Conservation (phyloP, 2,113 vertebrate species). For the Cyanoliseus patagonus region DNA sequence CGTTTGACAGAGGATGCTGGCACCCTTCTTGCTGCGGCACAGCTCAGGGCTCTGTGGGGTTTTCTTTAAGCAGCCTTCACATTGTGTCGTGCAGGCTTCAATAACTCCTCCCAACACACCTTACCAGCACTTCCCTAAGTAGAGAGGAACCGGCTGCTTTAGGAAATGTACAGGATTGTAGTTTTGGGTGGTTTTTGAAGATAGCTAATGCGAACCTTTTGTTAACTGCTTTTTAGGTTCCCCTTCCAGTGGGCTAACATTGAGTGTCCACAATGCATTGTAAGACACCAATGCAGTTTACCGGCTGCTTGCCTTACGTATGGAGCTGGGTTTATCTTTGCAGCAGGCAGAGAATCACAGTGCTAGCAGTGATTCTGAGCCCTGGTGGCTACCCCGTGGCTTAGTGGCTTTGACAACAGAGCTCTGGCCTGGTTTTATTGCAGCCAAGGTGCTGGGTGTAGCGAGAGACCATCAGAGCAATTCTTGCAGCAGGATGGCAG, state of each 20-base stretch:
- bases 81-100: not conserved
- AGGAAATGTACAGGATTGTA: not conserved
- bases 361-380: not conserved
- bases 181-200: not conserved
- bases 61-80: not conserved
- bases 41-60: accelerated
- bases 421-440: not conserved
- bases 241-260: not conserved
- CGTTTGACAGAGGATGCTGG: not conserved
- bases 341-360: not conserved
- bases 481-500: not conserved
- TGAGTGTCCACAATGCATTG: accelerated
- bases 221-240: not conserved
- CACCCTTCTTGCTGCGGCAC: accelerated
- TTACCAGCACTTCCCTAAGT: not conserved
- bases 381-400: not conserved
- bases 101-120: not conserved
- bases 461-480: not conserved
- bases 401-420: not conserved
- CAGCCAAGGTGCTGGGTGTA: not conserved
- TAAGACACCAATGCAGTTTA: not conserved
- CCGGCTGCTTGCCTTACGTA: not conserved
- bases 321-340: not conserved
- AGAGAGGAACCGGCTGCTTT: not conserved
- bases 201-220: not conserved